phyloP scores from a whole-genome alignment of 2,797 vertebrate genomes.

The Spheniscus humboldti region DNA sequence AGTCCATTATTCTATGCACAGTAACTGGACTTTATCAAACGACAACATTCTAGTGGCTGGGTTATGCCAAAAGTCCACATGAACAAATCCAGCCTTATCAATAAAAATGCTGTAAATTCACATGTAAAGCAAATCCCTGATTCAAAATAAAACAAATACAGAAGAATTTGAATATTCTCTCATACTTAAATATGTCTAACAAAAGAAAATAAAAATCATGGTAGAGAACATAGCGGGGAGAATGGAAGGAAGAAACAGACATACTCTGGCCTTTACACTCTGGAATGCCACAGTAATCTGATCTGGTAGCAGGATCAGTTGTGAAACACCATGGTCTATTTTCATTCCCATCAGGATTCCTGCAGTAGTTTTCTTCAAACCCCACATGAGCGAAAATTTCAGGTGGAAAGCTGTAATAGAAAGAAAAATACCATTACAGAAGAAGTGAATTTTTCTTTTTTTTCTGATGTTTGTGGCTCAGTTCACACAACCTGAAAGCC shows the following conservation, averaged over 20 bases:
- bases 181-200: neutral
- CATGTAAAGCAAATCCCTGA: neutral
- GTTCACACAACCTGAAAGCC: neutral
- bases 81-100: neutral
- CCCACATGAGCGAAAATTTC: conserved; percentile 55
- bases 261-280: conserved; percentile 76
- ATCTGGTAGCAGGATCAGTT: conserved; percentile 58
- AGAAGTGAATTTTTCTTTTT: neutral
- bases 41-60: neutral
- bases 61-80: neutral
- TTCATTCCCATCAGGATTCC: conserved; percentile 78
- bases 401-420: conserved; percentile 64
- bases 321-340: conserved; percentile 85
- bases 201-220: neutral
- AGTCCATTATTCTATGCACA: neutral
- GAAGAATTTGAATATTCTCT: neutral
- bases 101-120: neutral
- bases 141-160: neutral
- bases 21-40: neutral
- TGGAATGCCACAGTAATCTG: conserved; percentile 75
- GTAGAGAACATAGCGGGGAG: neutral
- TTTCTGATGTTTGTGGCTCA: neutral
- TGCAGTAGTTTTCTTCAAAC: conserved; percentile 83
- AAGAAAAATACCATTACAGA: neutral
- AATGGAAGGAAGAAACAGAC: neutral